Evolutionary conservation across 2,113 vertebrate species (phyloP), one percentile per base, ranked within the genome.

Genomic region (Barnardius zonarius): DNA sequence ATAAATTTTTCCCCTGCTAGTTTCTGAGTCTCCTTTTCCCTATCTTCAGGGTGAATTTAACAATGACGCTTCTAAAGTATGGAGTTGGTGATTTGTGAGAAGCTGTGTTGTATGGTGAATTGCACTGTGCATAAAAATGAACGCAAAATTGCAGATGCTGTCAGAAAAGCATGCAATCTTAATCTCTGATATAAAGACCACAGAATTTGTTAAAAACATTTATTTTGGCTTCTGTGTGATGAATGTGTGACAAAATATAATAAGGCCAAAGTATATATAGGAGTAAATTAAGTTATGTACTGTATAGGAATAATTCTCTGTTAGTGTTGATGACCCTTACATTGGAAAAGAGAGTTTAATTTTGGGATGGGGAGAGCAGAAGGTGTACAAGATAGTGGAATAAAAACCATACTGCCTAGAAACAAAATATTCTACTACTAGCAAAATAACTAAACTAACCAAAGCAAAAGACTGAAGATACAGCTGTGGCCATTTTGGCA

Each of bases 201-300:
- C 22, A 52, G 33, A 87, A 19, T 39, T 19, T 81, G 85, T 73
- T 82, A 63, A 93, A 95, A 94, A 93, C 41, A 87, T 91, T 96
- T 82, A 51, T 87, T 95, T 92, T 89, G 43, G 76, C 85, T 95
- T 92, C 80, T 88, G 68, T 92, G 22, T 57, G 68, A 74, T 81
- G 54, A 83, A 46, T 44, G 61, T 39, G 19, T 64, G 23, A 61
- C 33, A 75, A 93, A 93, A 76, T 80, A 79, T 27, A 52, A 9
- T 33, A 74, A 66, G 13, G 17, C 46, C n/a, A 46, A 92, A 91
- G 23, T 39, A 46, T 61, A 68, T 61, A 33, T 22, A 72, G 14
- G 28, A 75, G 7, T 82, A 79, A 94, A 88, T 83, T 39, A 81
- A 35, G 11, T 72, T 89, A 72, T 55, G 17, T 7, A 25, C 30